phyloP scores from a whole-genome alignment of 2,113 vertebrate genomes.

The Clarias batrachus region DNA sequence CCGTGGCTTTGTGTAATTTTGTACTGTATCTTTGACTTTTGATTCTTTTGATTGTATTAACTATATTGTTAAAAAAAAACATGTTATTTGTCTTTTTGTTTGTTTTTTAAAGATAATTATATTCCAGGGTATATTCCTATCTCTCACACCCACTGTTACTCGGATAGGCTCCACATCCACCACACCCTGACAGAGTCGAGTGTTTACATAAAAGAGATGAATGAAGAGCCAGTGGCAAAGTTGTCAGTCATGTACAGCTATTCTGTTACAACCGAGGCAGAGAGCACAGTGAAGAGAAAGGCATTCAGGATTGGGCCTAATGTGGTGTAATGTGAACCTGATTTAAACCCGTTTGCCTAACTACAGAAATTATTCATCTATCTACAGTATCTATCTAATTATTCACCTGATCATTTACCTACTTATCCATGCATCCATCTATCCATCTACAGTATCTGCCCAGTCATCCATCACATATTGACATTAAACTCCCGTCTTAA shows the following conservation, averaged over 20 bases:
- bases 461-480: too few relatives aligned
- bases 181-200: neutral
- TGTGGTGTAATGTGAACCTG: neutral
- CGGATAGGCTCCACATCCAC: neutral
- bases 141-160: neutral
- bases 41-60: neutral
- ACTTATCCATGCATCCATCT: too few relatives aligned
- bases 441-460: too few relatives aligned
- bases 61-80: neutral
- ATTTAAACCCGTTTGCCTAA: neutral
- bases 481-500: neutral
- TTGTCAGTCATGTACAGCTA: neutral
- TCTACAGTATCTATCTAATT: too few relatives aligned
- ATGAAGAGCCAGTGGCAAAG: neutral
- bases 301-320: neutral
- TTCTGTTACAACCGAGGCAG: neutral
- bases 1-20: neutral
- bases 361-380: neutral
- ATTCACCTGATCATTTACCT: too few relatives aligned
- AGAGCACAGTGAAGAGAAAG: neutral
- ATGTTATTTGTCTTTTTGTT: too few relatives aligned
- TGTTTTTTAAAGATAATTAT: too few relatives aligned
- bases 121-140: neutral
- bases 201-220: neutral
- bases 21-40: too few relatives aligned